Evolutionary conservation across 1,140 invertebrate genomes (phyloP).

Genomic region (Drosophila gunungcola): DNA sequence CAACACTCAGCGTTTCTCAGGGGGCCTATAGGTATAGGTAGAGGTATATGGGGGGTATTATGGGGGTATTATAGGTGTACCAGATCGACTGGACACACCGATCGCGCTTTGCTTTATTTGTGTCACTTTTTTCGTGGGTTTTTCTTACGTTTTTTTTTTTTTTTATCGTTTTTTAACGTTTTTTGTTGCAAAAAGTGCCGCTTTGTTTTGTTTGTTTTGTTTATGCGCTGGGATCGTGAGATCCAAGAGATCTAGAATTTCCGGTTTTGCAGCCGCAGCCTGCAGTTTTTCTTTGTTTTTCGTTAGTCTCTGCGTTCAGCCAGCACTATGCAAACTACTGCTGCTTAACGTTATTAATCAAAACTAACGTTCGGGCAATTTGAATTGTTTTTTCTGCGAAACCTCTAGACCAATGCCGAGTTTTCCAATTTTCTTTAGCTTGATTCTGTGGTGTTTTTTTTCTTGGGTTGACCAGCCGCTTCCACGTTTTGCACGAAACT

Average conservation of each 20-base stretch:
- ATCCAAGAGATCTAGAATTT: slow-evolving; percentile 73
- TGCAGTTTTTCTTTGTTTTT: slow-evolving; percentile 31
- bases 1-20: slow-evolving; percentile 64
- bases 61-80: slow-evolving; percentile 28
- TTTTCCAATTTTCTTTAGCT: slow-evolving; percentile 39
- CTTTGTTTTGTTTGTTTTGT: slow-evolving; percentile 52
- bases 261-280: slow-evolving; percentile 60
- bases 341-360: slow-evolving; percentile 35
- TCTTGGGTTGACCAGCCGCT: slow-evolving; percentile 65
- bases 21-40: slow-evolving; percentile 26
- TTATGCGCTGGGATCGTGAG: slow-evolving; percentile 50
- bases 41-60: slow-evolving; percentile 12
- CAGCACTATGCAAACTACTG: slow-evolving; percentile 48
- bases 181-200: slow-evolving; percentile 37
- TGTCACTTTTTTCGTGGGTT: slow-evolving; percentile 51
- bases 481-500: slow-evolving; percentile 82
- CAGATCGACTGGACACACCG: slow-evolving; percentile 46
- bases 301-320: slow-evolving; percentile 9
- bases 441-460: slow-evolving; percentile 20
- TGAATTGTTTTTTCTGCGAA: not conserved
- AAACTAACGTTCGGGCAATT: slow-evolving; percentile 40
- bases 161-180: slow-evolving; percentile 15
- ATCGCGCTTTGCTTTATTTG: slow-evolving; percentile 47
- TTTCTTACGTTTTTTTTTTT: slow-evolving; percentile 27
- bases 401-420: slow-evolving; percentile 33